phyloP scores from a whole-genome alignment of 2,113 vertebrate genomes.

The Nycticryphes semicollaris region DNA sequence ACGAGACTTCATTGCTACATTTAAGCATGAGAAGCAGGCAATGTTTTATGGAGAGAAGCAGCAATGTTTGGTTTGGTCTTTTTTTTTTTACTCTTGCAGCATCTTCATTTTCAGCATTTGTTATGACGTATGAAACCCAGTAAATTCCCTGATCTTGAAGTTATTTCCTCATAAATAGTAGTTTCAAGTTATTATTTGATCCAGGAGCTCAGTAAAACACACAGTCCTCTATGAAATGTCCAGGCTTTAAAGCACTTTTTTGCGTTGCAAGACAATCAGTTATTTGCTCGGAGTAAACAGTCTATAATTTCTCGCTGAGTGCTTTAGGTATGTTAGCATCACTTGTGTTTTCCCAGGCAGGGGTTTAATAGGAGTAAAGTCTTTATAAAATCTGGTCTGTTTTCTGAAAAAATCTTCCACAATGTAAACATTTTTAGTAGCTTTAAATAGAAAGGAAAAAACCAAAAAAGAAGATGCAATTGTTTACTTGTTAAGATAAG shows the following conservation, averaged over 20 bases:
- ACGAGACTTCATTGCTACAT: neutral
- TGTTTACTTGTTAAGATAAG: neutral
- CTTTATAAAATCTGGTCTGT: neutral
- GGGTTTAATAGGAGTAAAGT: neutral
- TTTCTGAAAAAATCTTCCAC: neutral
- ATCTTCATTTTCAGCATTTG: neutral
- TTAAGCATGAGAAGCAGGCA: neutral
- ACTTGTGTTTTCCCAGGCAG: neutral
- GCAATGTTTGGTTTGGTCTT: neutral
- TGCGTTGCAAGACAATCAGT: neutral
- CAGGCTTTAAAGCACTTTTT: neutral
- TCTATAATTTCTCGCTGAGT: neutral
- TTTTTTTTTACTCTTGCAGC: neutral
- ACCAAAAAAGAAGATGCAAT: neutral
- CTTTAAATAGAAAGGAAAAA: neutral
- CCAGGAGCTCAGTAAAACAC: neutral
- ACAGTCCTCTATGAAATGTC: neutral
- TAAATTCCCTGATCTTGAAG: neutral
- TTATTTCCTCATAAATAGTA: neutral
- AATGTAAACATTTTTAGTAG: neutral
- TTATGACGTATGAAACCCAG: neutral
- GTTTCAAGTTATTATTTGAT: neutral
- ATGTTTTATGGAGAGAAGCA: neutral
- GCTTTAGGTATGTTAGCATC: neutral
- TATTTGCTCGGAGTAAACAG: neutral